Evolutionary conservation across 2,888 invertebrate species (phyloP).

Genomic region (Chrysotoxum bicinctum): DNA sequence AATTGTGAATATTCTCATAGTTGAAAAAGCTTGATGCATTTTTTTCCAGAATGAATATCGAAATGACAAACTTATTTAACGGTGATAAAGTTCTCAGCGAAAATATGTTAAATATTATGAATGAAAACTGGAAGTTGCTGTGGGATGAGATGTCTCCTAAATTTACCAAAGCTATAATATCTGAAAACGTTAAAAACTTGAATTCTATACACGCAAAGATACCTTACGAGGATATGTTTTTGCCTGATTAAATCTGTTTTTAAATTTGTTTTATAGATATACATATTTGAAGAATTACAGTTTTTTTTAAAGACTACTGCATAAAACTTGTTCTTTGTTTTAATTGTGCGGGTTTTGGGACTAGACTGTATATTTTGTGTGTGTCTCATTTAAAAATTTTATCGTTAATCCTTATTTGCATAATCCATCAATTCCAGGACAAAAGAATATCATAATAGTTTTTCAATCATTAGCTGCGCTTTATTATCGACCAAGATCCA

Average conservation of each 20-base stretch:
- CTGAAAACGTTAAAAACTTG: background rate
- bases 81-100: conserved; percentile 75
- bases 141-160: conserved; percentile 75
- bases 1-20: background rate
- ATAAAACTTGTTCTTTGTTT: no score
- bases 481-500: no score
- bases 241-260: conserved; percentile 10
- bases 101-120: conserved; percentile 75
- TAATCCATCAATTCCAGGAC: no score
- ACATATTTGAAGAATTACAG: no score
- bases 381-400: no score
- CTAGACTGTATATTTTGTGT: no score
- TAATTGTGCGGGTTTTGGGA: no score
- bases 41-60: conserved; percentile 71
- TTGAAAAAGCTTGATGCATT: background rate
- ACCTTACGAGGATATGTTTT: conserved; percentile 23
- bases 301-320: no score
- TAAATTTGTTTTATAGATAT: no score
- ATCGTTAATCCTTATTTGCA: no score
- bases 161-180: conserved; percentile 52
- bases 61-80: conserved; percentile 76
- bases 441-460: no score
- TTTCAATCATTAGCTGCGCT: no score
- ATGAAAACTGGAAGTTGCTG: conserved; percentile 75
- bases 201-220: background rate